A percentile compares a stretch with the other conserved stretches of the same genome.
Evolutionary conservation across 2,797 vertebrate species (phyloP).

Genomic region (Lutjanus campechanus): DNA sequence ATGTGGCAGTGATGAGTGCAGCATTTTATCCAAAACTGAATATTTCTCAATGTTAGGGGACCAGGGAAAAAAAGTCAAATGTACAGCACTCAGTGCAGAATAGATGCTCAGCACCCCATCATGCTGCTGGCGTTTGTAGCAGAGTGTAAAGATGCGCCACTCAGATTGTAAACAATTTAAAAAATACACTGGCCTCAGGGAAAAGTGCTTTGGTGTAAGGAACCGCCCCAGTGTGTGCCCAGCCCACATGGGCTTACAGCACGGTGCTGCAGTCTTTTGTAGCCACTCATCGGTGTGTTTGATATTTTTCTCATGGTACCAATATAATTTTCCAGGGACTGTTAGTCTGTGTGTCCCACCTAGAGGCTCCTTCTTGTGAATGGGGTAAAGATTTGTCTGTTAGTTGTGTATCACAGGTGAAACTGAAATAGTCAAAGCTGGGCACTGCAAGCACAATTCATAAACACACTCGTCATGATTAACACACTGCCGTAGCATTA

Average conservation of each 20-base stretch:
- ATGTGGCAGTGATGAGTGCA: too few species aligned
- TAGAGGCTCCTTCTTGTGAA: background rate
- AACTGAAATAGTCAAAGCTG: background rate
- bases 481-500: background rate
- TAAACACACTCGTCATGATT: background rate
- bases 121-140: too few species aligned
- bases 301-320: background rate
- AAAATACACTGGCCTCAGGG: too few species aligned
- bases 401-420: slow-evolving; percentile 11
- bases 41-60: too few species aligned
- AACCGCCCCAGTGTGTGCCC: background rate
- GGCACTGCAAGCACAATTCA: background rate
- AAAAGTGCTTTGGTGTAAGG: too few species aligned
- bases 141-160: too few species aligned
- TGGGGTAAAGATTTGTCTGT: background rate
- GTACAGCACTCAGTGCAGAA: too few species aligned
- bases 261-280: background rate
- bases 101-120: too few species aligned
- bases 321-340: background rate
- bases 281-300: background rate
- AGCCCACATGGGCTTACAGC: background rate
- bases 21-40: too few species aligned
- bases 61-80: too few species aligned
- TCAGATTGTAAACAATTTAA: too few species aligned
- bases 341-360: background rate